phyloP scores from a whole-genome alignment of 2,797 vertebrate genomes.

The Erethizon dorsatum region DNA sequence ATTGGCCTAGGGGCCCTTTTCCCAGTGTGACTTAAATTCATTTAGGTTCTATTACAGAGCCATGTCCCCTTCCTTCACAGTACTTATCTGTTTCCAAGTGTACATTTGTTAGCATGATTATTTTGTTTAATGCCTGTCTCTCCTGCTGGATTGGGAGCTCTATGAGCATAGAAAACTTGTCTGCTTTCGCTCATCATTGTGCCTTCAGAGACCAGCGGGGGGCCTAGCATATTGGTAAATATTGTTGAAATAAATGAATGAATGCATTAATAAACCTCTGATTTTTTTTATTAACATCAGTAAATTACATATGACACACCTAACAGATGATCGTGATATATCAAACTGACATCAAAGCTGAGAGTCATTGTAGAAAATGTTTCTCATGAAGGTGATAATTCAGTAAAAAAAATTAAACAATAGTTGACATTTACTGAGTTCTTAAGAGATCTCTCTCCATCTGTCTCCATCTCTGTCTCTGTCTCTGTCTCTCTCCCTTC shows the following conservation, averaged over 20 bases:
- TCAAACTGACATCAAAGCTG: conserved; percentile 56
- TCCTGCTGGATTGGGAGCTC: background rate
- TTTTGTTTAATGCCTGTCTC: conserved; percentile 59
- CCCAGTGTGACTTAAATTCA: background rate
- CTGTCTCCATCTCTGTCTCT: background rate
- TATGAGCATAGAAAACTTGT: background rate
- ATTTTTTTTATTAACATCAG: conserved; percentile 39
- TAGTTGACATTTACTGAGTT: conserved; percentile 35
- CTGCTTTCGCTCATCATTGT: conserved; percentile 12
- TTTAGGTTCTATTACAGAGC: background rate
- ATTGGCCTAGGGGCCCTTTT: background rate
- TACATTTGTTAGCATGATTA: background rate
- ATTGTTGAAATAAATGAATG: conserved; percentile 46
- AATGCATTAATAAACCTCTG: conserved; percentile 12
- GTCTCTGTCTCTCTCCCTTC: background rate
- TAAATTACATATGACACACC: conserved; percentile 30
- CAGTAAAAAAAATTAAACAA: conserved; percentile 60
- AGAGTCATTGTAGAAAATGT: conserved; percentile 62
- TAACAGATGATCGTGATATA: conserved; percentile 48
- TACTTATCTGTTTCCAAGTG: conserved; percentile 9
- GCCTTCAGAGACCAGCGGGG: background rate
- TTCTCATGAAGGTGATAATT: conserved; percentile 38
- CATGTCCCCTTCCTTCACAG: background rate
- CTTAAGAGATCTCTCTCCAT: background rate
- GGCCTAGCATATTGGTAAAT: background rate